Evolutionary conservation across 1,140 invertebrate genomes (phyloP), one percentile per base, ranked within the genome.

Genomic region (Homarus americanus): DNA sequence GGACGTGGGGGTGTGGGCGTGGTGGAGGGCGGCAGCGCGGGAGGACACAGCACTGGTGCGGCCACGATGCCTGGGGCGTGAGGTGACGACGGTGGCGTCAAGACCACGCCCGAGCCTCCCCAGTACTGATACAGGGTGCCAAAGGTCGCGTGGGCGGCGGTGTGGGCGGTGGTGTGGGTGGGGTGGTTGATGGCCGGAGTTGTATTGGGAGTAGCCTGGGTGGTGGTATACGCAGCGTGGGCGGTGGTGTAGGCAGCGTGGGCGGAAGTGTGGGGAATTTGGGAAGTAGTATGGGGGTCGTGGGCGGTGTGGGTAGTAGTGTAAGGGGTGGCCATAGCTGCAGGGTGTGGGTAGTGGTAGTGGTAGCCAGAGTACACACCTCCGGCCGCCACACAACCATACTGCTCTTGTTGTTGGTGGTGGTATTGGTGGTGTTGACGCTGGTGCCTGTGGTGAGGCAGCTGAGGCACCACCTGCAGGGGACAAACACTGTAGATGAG

Each of bases 71-170:
- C 72, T 7, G 80, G 87, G 63, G 87, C 79, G 34, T 76, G 87
- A 1, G 87, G 87, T 1, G 87, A 90, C 15, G 87, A 83, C 4
- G 87, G 87, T 5, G 87, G 87, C 38, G 87, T 90, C 9, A 90
- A 72, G 5, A 90, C 82, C 20, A 90, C 36, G 20, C 87, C 87
- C 15, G 69, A 10, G 1, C 87, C 80, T 1, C 87, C 87, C 87
- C 87, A 90, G 36, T 90, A 90, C 72, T 90, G 87, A 20, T 90
- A 90, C 32, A 90, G 41, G 15, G 44, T 78, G 36, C 75, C 75
- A 24, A 75, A 49, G 17, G 58, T 36, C 34, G 82, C 44, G 20
- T 49, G 49, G 75, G 36, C 28, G 44, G 49, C 38, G n/a, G 34
- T 63, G 41, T 15, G 32, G 84, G 28, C 28, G 40, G 85, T 24